Evolutionary conservation across 2,797 vertebrate species (phyloP).

Genomic region (Eospalax fontanierii): DNA sequence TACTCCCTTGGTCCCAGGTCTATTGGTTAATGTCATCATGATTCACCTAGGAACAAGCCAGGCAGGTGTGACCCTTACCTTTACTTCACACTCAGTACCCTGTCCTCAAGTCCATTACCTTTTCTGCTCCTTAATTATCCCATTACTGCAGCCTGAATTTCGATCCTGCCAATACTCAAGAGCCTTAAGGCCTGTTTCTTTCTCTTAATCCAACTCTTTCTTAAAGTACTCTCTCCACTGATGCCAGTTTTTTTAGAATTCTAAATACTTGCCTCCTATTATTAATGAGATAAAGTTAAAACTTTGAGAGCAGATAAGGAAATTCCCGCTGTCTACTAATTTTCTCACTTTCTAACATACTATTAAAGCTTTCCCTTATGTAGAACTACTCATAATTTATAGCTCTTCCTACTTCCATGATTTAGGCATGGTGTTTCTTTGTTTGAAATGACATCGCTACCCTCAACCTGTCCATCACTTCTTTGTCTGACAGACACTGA

Average conservation of each 20-base stretch:
- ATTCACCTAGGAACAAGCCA: not conserved
- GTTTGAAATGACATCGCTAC: not conserved
- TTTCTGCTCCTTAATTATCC: slow-evolving; percentile 36
- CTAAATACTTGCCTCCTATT: slow-evolving; percentile 45
- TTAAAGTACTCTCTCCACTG: slow-evolving; percentile 10
- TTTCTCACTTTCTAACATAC: slow-evolving; percentile 35
- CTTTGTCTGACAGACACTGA: not conserved
- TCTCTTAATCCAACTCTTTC: not conserved
- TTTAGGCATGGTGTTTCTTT: slow-evolving; percentile 35
- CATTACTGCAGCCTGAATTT: slow-evolving; percentile 24
- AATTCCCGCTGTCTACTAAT: slow-evolving; percentile 40
- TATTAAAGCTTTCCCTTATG: not conserved
- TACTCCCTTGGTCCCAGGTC: not conserved
- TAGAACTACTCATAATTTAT: not conserved
- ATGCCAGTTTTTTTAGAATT: slow-evolving; percentile 36
- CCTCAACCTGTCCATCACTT: not conserved
- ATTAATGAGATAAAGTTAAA: slow-evolving; percentile 45
- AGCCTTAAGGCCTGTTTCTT: not conserved
- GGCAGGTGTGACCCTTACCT: not conserved
- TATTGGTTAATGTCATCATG: not conserved
- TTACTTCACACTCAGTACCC: slow-evolving; percentile 20
- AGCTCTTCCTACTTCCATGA: not conserved
- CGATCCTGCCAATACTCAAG: slow-evolving; percentile 13
- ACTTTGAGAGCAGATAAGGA: not conserved
- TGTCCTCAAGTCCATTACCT: slow-evolving; percentile 32